Evolutionary conservation across 2,888 invertebrate species (phyloP), one percentile per base, ranked within the genome.

Genomic region (Caenorhabditis imperialis): DNA sequence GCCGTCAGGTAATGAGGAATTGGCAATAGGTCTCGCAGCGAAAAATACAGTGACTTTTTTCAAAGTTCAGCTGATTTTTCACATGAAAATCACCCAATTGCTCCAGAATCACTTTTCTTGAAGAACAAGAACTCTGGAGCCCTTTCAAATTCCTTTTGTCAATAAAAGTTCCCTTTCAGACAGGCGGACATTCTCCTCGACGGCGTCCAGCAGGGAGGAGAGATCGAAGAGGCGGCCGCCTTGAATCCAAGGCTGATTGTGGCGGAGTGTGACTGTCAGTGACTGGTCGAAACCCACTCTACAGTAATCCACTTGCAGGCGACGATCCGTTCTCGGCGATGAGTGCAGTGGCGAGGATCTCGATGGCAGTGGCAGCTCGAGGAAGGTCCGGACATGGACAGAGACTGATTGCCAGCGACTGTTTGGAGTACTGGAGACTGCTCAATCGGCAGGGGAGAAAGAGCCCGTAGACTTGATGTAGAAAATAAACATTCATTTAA

Each of bases 181-280:
- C 27, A 57, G 16, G 51, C 72, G 3, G 65, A 73, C 25, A 44
- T 73, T 23, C 50, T 73, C 5, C 51, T 73, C 12, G 73, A 73
- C 35, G 73, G 73, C 8, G 67, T 67, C 12, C 73, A 73, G 20
- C 40, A 53, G 20, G 73, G 73, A 14, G 73, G 73, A 38, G 48
- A 42, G n/a, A 55, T 73, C 30, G 65, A 73, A 42, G 65, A 73
- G 25, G 65, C 73, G 10, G 60, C 65, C 14, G 60, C 73, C 1
- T 44, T 40, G 25, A 67, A 67, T 35, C 14, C 55, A 12, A 42
- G 35, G 18, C 38, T 73, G 60, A 67, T 73, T 22, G 73, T 73
- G 10, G 73, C 73, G 1, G 61, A 73, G n/a, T 73, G 73, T 55
- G 67, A 73, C 55, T 73, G 73, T 73, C 20, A 62, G 60, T 53